phyloP scores from a whole-genome alignment of 1,140 invertebrate species.

The Drosophila tristis region DNA sequence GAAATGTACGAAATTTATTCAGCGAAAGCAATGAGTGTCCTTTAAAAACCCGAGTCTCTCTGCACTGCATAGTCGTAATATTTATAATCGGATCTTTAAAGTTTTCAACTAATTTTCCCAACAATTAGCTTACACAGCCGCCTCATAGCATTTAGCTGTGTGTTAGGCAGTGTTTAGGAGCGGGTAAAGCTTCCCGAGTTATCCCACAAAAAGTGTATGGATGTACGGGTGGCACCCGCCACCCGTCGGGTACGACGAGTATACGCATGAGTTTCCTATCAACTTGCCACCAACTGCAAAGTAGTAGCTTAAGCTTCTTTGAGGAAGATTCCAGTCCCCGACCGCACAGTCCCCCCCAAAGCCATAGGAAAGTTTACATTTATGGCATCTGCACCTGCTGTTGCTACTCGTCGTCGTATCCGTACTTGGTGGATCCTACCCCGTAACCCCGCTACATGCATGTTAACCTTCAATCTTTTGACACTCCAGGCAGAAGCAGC shows the following conservation, averaged over 20 bases:
- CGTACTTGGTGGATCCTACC: slow-evolving; percentile 2
- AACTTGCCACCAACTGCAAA: slow-evolving; percentile 46
- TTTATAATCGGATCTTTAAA: no score
- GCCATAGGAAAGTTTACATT: slow-evolving; percentile 62
- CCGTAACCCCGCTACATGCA: slow-evolving; percentile 11
- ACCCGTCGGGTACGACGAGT: no score
- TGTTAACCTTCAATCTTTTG: slow-evolving; percentile 74
- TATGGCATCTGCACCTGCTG: slow-evolving; percentile 75
- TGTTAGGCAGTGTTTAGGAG: slow-evolving; percentile 4
- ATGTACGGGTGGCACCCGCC: no score
- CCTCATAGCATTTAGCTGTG: background rate
- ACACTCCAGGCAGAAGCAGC: slow-evolving; percentile 42
- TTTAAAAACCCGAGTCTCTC: no score
- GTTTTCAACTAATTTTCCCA: background rate
- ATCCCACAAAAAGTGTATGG: slow-evolving; percentile 28
- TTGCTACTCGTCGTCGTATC: background rate
- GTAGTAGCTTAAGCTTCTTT: slow-evolving; percentile 40
- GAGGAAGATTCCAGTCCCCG: slow-evolving; percentile 15
- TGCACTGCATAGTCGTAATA: no score
- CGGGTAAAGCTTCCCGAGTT: slow-evolving; percentile 20
- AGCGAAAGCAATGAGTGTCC: no score
- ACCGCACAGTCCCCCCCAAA: slow-evolving; percentile 15
- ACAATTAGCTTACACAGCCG: slow-evolving; percentile 17
- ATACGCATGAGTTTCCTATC: slow-evolving; percentile 34
- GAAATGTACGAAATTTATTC: no score